Conservation (phyloP, 2,888 invertebrate species). For the Tethea ocularis region DNA sequence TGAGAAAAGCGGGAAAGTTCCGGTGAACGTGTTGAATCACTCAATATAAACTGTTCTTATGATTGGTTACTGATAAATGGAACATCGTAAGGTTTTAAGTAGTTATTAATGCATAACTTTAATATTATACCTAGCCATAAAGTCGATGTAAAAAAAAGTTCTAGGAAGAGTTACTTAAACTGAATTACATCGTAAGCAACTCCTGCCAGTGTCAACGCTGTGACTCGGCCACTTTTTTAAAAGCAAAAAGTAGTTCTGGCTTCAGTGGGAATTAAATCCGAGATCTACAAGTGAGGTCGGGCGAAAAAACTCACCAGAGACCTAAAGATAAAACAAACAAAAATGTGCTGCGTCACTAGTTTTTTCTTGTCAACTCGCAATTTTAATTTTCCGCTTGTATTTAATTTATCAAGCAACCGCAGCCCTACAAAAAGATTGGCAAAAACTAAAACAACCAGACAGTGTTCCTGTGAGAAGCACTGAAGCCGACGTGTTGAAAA, state of each 20-base stretch:
- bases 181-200: not conserved
- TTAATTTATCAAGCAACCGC: slow-evolving; percentile 59
- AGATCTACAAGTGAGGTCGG: slow-evolving; percentile 12
- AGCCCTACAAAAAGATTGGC: slow-evolving; percentile 35
- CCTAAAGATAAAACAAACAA: slow-evolving; percentile 22
- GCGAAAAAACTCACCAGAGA: slow-evolving; percentile 12
- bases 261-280: slow-evolving; percentile 16
- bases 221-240: not conserved
- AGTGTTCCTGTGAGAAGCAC: slow-evolving; percentile 32
- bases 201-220: not conserved
- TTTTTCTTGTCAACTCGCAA: slow-evolving; percentile 35
- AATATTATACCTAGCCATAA: too few species aligned
- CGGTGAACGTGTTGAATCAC: not conserved
- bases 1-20: not conserved
- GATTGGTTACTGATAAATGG: not conserved
- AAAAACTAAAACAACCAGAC: slow-evolving; percentile 29
- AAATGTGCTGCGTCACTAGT: slow-evolving; percentile 13
- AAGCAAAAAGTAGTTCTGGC: slow-evolving; percentile 14
- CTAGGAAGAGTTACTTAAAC: not conserved
- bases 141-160: too few species aligned
- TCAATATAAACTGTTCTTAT: not conserved
- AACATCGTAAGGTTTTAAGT: not conserved
- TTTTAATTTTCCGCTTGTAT: slow-evolving; percentile 59
- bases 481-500: slow-evolving; percentile 33
- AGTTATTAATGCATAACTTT: not conserved